Percentiles rank a stretch among this genome's conserved stretches.
phyloP scores from a whole-genome alignment of 37 sponge, comb jelly and placozoan genomes.

The Agelas oroides region DNA sequence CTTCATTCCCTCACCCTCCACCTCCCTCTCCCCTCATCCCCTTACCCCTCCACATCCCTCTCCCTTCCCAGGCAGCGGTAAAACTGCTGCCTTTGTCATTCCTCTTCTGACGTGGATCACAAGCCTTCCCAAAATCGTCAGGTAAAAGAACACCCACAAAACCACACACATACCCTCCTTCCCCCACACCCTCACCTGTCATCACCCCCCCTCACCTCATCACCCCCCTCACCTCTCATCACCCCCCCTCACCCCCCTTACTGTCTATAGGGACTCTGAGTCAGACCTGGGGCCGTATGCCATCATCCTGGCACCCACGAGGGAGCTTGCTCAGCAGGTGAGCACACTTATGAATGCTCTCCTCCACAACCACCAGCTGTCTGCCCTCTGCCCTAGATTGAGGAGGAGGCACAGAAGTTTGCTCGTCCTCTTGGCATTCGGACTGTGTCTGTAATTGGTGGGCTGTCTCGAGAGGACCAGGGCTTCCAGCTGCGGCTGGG shows the following conservation, averaged over 20 bases:
- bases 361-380: too few relatives aligned
- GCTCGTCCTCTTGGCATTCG: conserved; percentile 87
- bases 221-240: too few relatives aligned
- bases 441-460: conserved; percentile 94
- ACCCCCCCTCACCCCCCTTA: too few relatives aligned
- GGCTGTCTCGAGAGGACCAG: conserved; percentile 95
- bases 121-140: conserved; percentile 87
- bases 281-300: conserved; percentile 97
- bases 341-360: too few relatives aligned
- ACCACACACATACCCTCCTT: too few relatives aligned
- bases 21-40: background rate
- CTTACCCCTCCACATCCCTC: background rate
- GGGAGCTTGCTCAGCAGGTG: conserved; percentile 97
- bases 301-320: conserved; percentile 96
- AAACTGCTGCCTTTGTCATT: conserved; percentile 98
- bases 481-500: conserved; percentile 94
- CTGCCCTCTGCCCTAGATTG: conserved; percentile 59
- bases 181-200: too few relatives aligned
- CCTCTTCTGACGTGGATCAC: conserved; percentile 96
- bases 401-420: conserved; percentile 95
- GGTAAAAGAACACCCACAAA: too few relatives aligned
- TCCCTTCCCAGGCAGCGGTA: conserved; percentile 81
- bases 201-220: too few relatives aligned
- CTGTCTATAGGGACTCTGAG: conserved; percentile 75
- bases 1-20: background rate